These are phyloP conservation scores for Periophthalmus magnuspinnatus DNA, from an alignment of 2,797 vertebrate species.

Conservation along the genomic window DNA sequence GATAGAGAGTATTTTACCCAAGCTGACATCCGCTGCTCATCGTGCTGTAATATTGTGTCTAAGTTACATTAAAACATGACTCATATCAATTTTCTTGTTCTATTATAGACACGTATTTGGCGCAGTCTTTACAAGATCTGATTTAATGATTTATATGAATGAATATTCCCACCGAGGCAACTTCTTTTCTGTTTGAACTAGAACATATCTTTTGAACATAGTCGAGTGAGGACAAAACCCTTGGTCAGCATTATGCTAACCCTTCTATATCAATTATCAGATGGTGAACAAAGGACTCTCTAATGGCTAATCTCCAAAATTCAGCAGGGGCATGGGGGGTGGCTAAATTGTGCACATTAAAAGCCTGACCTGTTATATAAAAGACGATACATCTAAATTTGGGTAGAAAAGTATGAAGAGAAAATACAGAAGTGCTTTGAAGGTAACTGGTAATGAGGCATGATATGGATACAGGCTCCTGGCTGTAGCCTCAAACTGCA, in stretches of 20 bases:
- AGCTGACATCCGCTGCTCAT: constrained; percentile 31
- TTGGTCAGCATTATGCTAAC: constrained; percentile 47
- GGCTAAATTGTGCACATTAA: constrained; percentile 41
- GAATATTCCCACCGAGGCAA: constrained; percentile 44
- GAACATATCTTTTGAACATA: constrained; percentile 40
- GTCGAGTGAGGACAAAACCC: constrained; percentile 33
- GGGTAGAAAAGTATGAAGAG: constrained; percentile 42
- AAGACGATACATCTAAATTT: constrained; percentile 25
- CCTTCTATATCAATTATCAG: constrained; percentile 4
- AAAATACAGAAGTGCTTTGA: constrained; percentile 62
- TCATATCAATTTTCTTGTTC: constrained; percentile 49
- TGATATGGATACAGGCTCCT: constrained; percentile 69
- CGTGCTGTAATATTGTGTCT: constrained; percentile 28
- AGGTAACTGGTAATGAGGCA: constrained; percentile 78
- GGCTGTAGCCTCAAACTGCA: constrained; percentile 72
- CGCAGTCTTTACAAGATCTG: constrained; percentile 48
- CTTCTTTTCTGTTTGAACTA: constrained; percentile 32
- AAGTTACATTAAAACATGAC: constrained; percentile 57
- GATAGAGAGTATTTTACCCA: constrained; percentile 43
- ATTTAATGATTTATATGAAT: constrained; percentile 55
- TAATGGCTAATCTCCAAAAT: constrained; percentile 13
- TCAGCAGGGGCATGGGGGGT: not conserved
- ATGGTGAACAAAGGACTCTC: constrained; percentile 6
- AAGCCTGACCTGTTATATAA: constrained; percentile 25
- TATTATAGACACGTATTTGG: constrained; percentile 55